Evolutionary conservation across 2,797 vertebrate genomes (phyloP).

Genomic region (Fringilla coelebs): DNA sequence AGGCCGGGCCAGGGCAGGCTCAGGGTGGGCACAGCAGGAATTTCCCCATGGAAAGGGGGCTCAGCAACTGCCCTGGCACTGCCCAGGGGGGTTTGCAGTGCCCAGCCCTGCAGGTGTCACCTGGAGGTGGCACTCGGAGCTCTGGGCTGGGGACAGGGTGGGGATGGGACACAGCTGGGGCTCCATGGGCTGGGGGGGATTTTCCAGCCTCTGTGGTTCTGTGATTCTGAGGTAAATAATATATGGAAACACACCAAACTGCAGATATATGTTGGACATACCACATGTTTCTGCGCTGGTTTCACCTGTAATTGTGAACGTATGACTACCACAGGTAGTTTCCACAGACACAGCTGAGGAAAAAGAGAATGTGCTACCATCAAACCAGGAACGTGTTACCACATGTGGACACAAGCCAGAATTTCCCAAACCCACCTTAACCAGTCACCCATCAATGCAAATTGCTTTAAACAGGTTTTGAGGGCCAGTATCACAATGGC

Average conservation of each 20-base stretch:
- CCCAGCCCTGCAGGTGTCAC: background rate
- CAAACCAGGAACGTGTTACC: background rate
- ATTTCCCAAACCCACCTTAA: background rate
- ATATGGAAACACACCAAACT: background rate
- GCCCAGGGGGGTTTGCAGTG: background rate
- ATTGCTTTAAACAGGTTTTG: background rate
- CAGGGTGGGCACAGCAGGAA: too few relatives aligned
- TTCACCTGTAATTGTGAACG: background rate
- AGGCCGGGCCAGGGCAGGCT: too few relatives aligned
- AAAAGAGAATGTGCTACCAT: rapidly evolving
- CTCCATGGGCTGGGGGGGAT: background rate
- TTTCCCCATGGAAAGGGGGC: too few relatives aligned
- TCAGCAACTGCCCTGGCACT: too few relatives aligned
- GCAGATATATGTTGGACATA: background rate
- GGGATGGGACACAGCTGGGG: too few relatives aligned
- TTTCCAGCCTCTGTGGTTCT: background rate
- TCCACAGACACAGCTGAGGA: background rate
- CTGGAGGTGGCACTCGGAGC: background rate
- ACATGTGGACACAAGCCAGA: rapidly evolving
- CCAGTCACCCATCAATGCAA: background rate
- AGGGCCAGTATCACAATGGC: background rate
- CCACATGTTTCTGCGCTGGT: rapidly evolving
- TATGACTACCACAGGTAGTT: too few relatives aligned
- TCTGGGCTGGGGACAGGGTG: background rate
- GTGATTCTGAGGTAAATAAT: background rate